A percentile compares a stretch with the other conserved stretches of the same genome.
Conservation (phyloP, 2,113 vertebrate genomes). For the Psilopsiagon aymara region DNA sequence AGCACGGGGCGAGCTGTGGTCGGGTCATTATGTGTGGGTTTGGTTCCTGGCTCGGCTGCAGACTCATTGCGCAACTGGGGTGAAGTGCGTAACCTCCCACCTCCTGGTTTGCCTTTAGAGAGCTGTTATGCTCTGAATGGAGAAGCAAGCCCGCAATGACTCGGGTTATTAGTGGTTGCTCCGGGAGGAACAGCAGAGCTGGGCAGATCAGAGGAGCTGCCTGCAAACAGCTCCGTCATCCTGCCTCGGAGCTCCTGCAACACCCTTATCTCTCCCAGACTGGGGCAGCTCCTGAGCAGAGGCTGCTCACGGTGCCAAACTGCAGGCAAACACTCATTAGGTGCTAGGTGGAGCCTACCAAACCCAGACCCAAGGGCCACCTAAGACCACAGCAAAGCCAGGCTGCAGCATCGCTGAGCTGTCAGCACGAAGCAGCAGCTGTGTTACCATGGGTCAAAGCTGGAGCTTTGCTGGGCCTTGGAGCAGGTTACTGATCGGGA, state of each 20-base stretch:
- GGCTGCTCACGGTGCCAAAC: background rate
- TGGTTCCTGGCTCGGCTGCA: background rate
- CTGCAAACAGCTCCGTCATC: background rate
- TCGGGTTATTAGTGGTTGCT: background rate
- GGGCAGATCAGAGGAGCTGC: background rate
- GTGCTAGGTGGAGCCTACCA: background rate
- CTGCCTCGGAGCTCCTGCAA: background rate
- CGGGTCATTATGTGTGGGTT: background rate
- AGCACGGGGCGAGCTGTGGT: background rate
- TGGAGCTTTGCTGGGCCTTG: background rate
- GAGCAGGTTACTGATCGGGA: background rate
- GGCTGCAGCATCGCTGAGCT: background rate
- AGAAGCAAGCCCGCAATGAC: background rate
- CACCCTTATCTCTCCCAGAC: background rate
- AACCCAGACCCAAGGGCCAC: background rate
- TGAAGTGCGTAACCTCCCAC: background rate
- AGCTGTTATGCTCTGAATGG: background rate
- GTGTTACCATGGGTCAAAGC: background rate
- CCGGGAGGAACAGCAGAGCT: background rate
- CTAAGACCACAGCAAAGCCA: background rate
- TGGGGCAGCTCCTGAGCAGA: background rate
- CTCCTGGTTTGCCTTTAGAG: background rate
- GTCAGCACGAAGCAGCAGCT: background rate
- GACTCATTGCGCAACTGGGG: accelerated
- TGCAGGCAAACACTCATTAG: background rate